Percentiles rank a stretch among this genome's conserved stretches.
These are phyloP conservation scores for Leucopternis melanops DNA, from an alignment of 2,113 vertebrate species.

Conservation along the genomic window DNA sequence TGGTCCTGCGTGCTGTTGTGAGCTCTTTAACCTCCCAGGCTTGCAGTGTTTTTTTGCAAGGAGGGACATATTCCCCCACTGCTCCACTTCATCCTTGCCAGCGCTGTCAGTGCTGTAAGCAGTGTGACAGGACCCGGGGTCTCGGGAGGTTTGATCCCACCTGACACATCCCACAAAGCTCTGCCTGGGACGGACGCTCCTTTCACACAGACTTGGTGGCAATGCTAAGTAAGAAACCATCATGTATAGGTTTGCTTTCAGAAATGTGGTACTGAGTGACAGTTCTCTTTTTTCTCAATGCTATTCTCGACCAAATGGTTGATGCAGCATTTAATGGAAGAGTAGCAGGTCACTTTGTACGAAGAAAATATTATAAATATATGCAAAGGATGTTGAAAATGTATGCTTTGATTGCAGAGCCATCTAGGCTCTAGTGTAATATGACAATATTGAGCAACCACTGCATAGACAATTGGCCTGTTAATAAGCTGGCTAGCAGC, in stretches of 20 bases:
- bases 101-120: not conserved
- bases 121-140: not conserved
- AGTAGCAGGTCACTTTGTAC: not conserved
- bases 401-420: not conserved
- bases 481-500: not conserved
- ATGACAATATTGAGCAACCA: not conserved
- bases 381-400: not conserved
- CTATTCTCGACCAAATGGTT: not conserved
- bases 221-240: not conserved
- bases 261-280: not conserved
- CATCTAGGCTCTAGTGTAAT: not conserved
- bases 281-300: not conserved
- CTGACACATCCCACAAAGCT: not conserved
- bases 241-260: not conserved
- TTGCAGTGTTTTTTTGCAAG: not conserved
- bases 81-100: not conserved
- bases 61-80: not conserved
- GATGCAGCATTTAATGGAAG: not conserved
- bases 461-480: not conserved
- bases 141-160: not conserved
- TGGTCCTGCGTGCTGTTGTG: not conserved
- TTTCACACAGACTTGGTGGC: not conserved
- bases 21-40: not conserved
- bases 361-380: not conserved
- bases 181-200: not conserved